Percentiles rank a stretch among this genome's conserved stretches.
Evolutionary conservation across 1,140 invertebrate genomes (phyloP).

Genomic region (Vollenhovia emeryi): DNA sequence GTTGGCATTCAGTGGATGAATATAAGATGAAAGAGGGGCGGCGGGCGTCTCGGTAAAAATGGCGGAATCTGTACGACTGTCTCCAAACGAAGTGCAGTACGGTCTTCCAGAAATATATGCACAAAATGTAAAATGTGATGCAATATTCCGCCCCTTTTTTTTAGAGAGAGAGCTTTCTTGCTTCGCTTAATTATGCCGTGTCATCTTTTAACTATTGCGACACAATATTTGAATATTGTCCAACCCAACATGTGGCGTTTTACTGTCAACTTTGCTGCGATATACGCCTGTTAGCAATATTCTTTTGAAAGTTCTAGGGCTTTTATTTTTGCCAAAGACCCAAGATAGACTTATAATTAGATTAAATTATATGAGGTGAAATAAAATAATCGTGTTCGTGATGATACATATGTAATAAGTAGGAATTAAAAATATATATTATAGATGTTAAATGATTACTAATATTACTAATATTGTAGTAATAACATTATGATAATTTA

Average conservation of each 20-base stretch:
- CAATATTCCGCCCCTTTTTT: constrained; percentile 34
- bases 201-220: constrained; percentile 29
- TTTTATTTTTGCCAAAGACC: background rate
- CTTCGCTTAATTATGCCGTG: constrained; percentile 26
- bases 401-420: background rate
- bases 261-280: background rate
- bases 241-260: background rate
- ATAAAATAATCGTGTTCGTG: background rate
- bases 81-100: constrained; percentile 6
- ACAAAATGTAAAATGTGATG: constrained; percentile 45
- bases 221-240: constrained; percentile 27
- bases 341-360: background rate
- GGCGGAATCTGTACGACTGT: constrained; percentile 40
- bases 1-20: constrained; percentile 43
- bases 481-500: background rate
- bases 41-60: background rate
- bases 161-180: background rate
- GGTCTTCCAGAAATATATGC: constrained; percentile 45
- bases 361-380: constrained; percentile 24
- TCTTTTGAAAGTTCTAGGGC: background rate
- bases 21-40: constrained; percentile 46
- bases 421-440: background rate
- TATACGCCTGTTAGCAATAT: background rate
- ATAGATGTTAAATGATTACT: background rate
- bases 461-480: too few relatives aligned